phyloP scores from a whole-genome alignment of 2,797 vertebrate species.

The Poecile montanus region DNA sequence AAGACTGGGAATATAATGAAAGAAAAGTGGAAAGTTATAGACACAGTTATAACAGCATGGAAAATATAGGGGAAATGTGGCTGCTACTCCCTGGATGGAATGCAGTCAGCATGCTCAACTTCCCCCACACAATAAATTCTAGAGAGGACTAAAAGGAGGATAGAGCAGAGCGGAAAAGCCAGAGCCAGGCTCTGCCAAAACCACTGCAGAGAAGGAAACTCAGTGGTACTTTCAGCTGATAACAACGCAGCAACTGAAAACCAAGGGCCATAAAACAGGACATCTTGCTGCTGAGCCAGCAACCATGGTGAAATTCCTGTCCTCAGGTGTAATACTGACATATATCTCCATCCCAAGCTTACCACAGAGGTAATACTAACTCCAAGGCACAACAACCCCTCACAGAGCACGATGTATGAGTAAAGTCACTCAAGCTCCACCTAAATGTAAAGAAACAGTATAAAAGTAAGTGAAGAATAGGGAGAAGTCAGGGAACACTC shows the following conservation, averaged over 20 bases:
- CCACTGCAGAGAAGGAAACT: not conserved
- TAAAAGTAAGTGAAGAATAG: not conserved
- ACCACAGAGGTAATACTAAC: not conserved
- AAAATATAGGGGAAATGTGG: not conserved
- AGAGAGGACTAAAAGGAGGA: too few species aligned
- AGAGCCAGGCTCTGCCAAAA: not conserved
- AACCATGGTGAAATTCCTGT: not conserved
- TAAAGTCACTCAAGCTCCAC: not conserved
- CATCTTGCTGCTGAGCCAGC: not conserved
- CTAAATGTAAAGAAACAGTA: not conserved
- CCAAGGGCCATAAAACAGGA: not conserved
- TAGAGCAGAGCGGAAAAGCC: not conserved
- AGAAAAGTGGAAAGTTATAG: not conserved
- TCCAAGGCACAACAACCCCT: not conserved
- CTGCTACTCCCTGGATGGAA: not conserved
- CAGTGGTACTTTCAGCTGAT: not conserved
- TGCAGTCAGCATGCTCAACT: not conserved
- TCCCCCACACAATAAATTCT: not conserved
- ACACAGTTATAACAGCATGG: not conserved
- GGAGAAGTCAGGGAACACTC: not conserved
- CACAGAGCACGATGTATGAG: not conserved
- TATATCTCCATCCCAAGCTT: not conserved
- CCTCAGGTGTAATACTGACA: not conserved
- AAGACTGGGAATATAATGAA: not conserved
- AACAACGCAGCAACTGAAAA: not conserved